phyloP scores from a whole-genome alignment of 92 coral and sea anemone species.

The Scolanthus callimorphus region DNA sequence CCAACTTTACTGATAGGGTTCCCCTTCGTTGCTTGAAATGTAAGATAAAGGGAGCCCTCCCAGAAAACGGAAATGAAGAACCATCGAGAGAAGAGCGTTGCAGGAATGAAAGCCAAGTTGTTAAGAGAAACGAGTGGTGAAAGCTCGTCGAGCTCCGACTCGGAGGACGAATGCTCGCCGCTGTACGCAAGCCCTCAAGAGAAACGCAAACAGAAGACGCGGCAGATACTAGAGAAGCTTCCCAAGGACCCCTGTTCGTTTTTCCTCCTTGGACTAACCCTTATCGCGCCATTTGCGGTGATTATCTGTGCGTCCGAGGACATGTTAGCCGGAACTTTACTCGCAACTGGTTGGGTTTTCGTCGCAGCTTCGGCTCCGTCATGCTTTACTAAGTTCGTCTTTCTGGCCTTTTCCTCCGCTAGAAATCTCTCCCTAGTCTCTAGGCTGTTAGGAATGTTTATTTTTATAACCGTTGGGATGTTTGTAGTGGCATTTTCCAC shows the following conservation, averaged over 20 bases:
- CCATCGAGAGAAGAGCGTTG: no score
- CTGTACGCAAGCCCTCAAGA: background rate
- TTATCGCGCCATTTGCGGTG: constrained; percentile 47
- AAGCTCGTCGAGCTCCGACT: background rate
- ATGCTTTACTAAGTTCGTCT: constrained; percentile 43
- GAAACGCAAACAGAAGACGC: background rate
- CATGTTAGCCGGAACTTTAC: constrained; percentile 55
- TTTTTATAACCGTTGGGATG: constrained; percentile 46
- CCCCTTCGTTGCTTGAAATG: no score
- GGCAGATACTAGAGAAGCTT: background rate
- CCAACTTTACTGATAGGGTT: no score
- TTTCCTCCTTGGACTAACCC: constrained; percentile 52
- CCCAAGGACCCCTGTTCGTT: background rate
- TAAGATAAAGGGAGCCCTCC: no score
- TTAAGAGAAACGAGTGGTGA: background rate
- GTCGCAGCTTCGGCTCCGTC: constrained; percentile 73
- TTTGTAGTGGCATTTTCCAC: constrained; percentile 47
- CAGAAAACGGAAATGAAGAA: no score
- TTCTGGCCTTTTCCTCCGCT: constrained; percentile 24
- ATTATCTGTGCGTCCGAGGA: constrained; percentile 70
- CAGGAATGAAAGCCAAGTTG: no score
- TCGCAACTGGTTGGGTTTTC: constrained; percentile 53
- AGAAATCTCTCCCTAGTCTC: constrained; percentile 31
- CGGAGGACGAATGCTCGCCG: background rate
- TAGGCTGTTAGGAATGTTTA: constrained; percentile 27